Base-by-base conservation (phyloP, 2,888 invertebrate species). In the Linhomoeus sp. region DNA sequence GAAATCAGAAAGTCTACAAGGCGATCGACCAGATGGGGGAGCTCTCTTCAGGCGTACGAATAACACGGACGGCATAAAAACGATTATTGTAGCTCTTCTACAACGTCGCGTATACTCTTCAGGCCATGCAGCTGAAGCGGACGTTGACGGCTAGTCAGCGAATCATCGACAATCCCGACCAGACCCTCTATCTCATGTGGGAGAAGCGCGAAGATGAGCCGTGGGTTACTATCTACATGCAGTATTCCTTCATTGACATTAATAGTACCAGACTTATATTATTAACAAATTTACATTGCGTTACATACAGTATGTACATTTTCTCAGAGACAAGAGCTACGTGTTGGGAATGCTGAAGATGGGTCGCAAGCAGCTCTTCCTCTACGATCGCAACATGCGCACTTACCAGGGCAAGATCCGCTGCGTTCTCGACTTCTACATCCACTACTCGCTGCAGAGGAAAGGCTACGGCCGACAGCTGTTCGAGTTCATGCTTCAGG, bases 341-440 rank as follows among this genome's bases (percentile, higher is more conserved):
- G 51, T 60, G 9, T 42, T 85, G 42, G 92, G 88, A 0, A 71
- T 88, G 58, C 70, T 92, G 53, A 92, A 90, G 70, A 77, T 86
- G 43, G 90, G 92, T 29, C 73, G 73, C 51, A 92, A 92, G 71
- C 80, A 81, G 60, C 71, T 94, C 45, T 94, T 82, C 71, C 74
- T 92, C 33, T 55, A 55, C 50, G 60, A 60, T 45, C 38, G 51
- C 9, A 50, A 54, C n/a, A 53, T 54, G 54, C 50, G 54, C 41
- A 56, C 56, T 3, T 60, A 60, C 41, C 7, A 59, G 29, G 60
- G 81, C 49, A 76, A 79, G 53, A 80, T 87, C 0, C 72, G 83
- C 17, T 90, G 88, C 66, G 76, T 92, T 48, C 74, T 94, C 43
- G 92, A 94, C 67, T 92, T 94, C 71, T 94, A 81, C 67, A 76